phyloP scores from a whole-genome alignment of 2,888 invertebrate genomes.

The Drosophila prostipennis region DNA sequence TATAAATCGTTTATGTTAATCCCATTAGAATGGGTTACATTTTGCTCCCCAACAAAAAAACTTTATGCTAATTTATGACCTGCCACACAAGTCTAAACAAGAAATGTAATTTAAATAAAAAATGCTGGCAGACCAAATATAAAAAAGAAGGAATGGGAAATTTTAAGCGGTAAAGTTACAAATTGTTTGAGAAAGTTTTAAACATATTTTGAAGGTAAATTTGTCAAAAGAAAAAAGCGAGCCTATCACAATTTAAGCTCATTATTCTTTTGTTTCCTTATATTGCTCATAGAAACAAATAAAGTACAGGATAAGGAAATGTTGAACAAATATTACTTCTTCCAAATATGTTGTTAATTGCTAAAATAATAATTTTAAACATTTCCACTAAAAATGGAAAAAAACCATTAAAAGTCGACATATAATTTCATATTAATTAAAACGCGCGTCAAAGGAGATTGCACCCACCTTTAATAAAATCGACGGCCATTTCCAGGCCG shows the following conservation, averaged over 20 bases:
- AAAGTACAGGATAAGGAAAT: too few relatives aligned
- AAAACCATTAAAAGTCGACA: not conserved
- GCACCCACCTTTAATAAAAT: conserved; percentile 95
- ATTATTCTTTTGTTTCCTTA: not conserved
- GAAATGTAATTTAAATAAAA: conserved; percentile 10
- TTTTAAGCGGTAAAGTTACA: conserved; percentile 4
- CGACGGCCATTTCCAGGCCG: conserved; percentile 97
- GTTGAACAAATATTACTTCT: too few relatives aligned
- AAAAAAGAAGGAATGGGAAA: not conserved
- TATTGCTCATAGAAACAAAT: too few relatives aligned
- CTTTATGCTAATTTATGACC: conserved; percentile 19
- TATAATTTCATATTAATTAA: conserved; percentile 2
- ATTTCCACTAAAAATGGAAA: too few relatives aligned
- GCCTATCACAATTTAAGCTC: not conserved
- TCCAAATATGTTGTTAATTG: too few relatives aligned
- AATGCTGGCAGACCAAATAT: not conserved
- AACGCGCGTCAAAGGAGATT: not conserved
- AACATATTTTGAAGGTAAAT: conserved; percentile 6
- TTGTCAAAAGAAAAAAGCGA: conserved; percentile 16
- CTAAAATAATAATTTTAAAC: too few relatives aligned
- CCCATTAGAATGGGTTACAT: not conserved
- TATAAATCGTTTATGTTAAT: conserved; percentile 1
- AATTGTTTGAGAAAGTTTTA: conserved; percentile 1
- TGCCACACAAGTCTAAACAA: conserved; percentile 5
- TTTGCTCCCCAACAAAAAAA: not conserved